phyloP scores from a whole-genome alignment of 2,888 invertebrate species.

The Crocallis elinguaria region DNA sequence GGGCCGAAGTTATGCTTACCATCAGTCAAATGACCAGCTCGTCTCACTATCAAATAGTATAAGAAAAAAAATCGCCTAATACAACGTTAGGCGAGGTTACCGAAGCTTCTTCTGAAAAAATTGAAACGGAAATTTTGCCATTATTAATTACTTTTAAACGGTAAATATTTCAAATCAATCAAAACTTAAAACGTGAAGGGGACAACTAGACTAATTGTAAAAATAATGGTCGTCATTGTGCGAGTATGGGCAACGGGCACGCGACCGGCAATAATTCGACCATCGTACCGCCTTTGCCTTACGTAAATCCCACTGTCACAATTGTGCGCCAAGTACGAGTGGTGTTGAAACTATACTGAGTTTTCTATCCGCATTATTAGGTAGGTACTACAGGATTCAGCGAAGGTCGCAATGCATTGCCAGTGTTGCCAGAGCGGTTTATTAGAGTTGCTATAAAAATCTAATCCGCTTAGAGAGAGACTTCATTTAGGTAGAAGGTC shows the following conservation, averaged over 20 bases:
- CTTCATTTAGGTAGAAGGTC: too few relatives aligned
- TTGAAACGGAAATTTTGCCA: too few relatives aligned
- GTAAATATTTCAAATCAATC: too few relatives aligned
- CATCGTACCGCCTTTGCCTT: slow-evolving; percentile 61
- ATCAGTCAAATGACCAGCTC: too few relatives aligned
- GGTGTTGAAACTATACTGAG: slow-evolving; percentile 63
- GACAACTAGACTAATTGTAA: slow-evolving; percentile 4
- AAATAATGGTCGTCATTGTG: slow-evolving; percentile 22
- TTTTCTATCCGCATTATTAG: slow-evolving; percentile 51
- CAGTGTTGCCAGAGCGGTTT: neutral
- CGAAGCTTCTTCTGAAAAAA: too few relatives aligned
- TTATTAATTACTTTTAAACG: too few relatives aligned
- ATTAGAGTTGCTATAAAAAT: neutral
- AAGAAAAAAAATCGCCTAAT: too few relatives aligned
- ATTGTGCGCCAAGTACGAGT: slow-evolving; percentile 53
- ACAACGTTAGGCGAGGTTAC: too few relatives aligned
- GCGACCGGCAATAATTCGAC: slow-evolving; percentile 30
- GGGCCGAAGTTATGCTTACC: too few relatives aligned
- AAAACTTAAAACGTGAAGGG: too few relatives aligned
- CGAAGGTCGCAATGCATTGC: slow-evolving; percentile 49
- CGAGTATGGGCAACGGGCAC: slow-evolving; percentile 30
- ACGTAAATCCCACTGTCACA: slow-evolving; percentile 78
- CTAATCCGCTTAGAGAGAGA: neutral
- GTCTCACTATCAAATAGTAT: too few relatives aligned
- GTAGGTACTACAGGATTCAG: slow-evolving; percentile 41